phyloP scores from a whole-genome alignment of 1,140 invertebrate genomes.

The Sycophaga agraensis region DNA sequence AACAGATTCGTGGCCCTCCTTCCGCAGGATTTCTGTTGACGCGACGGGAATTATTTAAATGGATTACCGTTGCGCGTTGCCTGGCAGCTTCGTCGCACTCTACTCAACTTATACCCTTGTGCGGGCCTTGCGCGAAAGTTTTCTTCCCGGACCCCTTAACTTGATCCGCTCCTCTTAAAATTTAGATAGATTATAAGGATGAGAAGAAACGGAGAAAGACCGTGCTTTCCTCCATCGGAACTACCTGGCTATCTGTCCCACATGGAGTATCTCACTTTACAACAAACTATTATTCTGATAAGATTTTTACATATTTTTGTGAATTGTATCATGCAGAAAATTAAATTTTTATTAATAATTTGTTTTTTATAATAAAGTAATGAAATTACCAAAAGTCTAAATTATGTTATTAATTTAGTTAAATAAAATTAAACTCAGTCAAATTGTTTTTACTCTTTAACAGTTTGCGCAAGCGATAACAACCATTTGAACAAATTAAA shows the following conservation, averaged over 20 bases:
- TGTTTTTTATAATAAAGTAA: too few species aligned
- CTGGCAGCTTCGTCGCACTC: neutral
- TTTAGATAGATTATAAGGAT: constrained; percentile 55
- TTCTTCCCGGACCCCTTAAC: constrained; percentile 35
- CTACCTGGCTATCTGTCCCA: neutral
- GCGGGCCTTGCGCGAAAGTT: constrained; percentile 9
- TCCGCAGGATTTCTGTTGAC: constrained; percentile 39
- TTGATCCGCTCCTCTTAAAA: constrained; percentile 52
- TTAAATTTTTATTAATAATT: too few species aligned
- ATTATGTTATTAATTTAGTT: too few species aligned
- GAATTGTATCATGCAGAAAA: too few species aligned
- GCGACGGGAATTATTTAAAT: constrained; percentile 57
- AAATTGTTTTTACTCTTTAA: too few species aligned
- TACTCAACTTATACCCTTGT: too few species aligned
- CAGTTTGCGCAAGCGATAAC: too few species aligned
- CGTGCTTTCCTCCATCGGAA: neutral
- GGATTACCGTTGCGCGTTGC: constrained; percentile 44
- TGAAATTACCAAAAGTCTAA: too few species aligned
- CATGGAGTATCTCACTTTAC: neutral
- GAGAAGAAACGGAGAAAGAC: constrained; percentile 9
- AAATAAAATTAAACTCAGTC: too few species aligned
- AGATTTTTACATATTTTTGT: too few species aligned
- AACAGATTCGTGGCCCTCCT: constrained; percentile 28
- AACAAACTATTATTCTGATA: too few species aligned
- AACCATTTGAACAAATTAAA: too few species aligned